Base-by-base conservation (phyloP, 2,888 invertebrate genomes). In the Metellina segmentata region DNA sequence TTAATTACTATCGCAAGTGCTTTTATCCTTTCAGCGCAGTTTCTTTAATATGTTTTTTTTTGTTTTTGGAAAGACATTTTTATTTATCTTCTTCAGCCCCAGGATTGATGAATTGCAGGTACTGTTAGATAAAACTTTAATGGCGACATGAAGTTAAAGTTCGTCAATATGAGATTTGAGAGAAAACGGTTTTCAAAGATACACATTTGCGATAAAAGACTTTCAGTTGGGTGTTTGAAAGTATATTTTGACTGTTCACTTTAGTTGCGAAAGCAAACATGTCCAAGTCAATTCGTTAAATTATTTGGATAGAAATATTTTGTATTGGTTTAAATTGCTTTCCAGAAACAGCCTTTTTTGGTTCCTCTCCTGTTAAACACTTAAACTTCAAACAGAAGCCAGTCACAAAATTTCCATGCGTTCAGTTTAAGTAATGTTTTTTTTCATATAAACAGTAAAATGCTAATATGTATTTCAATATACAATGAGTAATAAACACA, bases 41-140 rank as follows among this genome's bases (percentile, higher is more conserved):
- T 74, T 34, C 19, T 49, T 19, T 85, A 20, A 69, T 85, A 49
- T 85, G 52, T 69, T 69, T 70, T 77, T 20, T 75, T 75, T 61
- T 34, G 61, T 48, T 52, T 53, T 74, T 20, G 48, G 61, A 52
- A 61, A 11, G 49, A 69, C 20, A 49, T 75, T 77, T 34, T n/a
- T 8, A 78, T 34, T 77, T 85, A 48, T 51, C 53, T 78, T 69
- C 11, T 19, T 78, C 70, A 11, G 85, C 75, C 49, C 48, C 2
- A 49, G 51, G 51, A 49, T 20, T 19, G 11, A 78, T 16, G 75
- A 61, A 19, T 19, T 72, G 49, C 51, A 71, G 20, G 48, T 11
- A 20, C 49, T 20, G 51, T 52, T 71, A 19, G n/a, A 70, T 81
- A 69, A 81, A 81, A 70, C 34, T 81, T 81, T 81, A 16, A 81